Conservation (phyloP, 2,888 invertebrate genomes). For the Lobophora halterata region DNA sequence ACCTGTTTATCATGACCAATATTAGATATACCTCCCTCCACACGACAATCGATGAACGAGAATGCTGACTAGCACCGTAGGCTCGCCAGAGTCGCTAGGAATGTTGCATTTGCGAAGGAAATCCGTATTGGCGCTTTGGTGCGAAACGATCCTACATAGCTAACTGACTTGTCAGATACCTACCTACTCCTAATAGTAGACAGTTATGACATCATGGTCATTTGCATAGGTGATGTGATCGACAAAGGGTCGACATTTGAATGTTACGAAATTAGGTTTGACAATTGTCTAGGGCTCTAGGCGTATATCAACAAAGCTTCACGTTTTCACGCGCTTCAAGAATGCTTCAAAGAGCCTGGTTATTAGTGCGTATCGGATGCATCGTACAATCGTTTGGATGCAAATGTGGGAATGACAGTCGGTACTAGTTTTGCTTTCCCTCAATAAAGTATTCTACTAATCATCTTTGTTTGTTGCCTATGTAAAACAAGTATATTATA, state of each 20-base stretch:
- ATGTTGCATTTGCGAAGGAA: conserved; percentile 74
- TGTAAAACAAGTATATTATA: too few relatives aligned
- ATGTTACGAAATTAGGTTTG: conserved; percentile 34
- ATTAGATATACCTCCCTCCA: conserved; percentile 47
- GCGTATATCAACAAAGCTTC: conserved; percentile 17
- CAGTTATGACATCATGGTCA: conserved; percentile 64
- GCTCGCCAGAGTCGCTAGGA: conserved; percentile 65
- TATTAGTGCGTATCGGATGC: conserved; percentile 28
- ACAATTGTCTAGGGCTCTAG: conserved; percentile 30
- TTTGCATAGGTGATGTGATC: conserved; percentile 57
- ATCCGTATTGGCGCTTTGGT: conserved; percentile 71
- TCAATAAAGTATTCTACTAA: too few relatives aligned
- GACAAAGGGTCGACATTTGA: conserved; percentile 39
- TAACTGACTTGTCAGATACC: conserved; percentile 42
- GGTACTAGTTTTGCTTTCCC: too few relatives aligned
- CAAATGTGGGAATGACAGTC: conserved; percentile 18
- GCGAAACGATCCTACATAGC: conserved; percentile 54
- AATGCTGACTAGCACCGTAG: conserved; percentile 62
- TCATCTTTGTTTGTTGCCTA: too few relatives aligned
- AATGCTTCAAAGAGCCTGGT: conserved; percentile 4
- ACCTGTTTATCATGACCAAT: conserved; percentile 53
- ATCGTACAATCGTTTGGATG: conserved; percentile 17
- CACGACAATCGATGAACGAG: conserved; percentile 53
- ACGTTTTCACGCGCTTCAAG: too few relatives aligned
- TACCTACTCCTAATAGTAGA: conserved; percentile 23